Percentiles rank a stretch among this genome's conserved stretches.
Conservation (phyloP, 2,797 vertebrate genomes). For the Alcedo atthis region DNA sequence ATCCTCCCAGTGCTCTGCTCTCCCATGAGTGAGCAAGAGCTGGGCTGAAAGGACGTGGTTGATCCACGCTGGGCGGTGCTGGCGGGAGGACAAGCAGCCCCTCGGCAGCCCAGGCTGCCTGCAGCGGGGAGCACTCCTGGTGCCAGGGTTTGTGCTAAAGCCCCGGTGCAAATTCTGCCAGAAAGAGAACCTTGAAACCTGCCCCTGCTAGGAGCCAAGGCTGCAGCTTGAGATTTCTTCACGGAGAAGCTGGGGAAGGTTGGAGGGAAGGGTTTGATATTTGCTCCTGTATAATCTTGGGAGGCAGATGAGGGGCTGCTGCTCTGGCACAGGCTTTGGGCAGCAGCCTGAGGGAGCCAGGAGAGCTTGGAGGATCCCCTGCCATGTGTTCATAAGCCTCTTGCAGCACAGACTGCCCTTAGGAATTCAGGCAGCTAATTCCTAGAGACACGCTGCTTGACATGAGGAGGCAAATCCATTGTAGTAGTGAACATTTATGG, state of each 20-base stretch:
- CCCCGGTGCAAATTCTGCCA: accelerated
- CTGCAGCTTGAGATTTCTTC: not conserved
- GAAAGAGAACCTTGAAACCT: not conserved
- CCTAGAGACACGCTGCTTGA: not conserved
- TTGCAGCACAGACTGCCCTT: not conserved
- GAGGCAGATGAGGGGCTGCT: not conserved
- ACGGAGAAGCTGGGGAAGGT: too few species aligned
- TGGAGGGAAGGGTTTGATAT: not conserved
- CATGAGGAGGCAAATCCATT: not conserved
- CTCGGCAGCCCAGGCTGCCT: accelerated
- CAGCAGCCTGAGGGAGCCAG: not conserved
- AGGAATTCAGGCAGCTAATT: slow-evolving; percentile 56
- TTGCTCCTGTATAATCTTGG: not conserved
- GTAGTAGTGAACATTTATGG: slow-evolving; percentile 27
- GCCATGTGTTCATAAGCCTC: not conserved
- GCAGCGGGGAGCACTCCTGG: not conserved
- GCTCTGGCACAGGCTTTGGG: not conserved
- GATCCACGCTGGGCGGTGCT: accelerated
- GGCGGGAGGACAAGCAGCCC: not conserved
- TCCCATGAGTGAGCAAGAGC: not conserved
- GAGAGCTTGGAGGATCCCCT: not conserved
- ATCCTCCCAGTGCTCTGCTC: not conserved
- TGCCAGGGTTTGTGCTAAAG: not conserved
- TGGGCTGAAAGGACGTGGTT: not conserved
- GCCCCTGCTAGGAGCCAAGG: not conserved